Evolutionary conservation across 2,113 vertebrate species (phyloP).

Genomic region (Ailurus styani): DNA sequence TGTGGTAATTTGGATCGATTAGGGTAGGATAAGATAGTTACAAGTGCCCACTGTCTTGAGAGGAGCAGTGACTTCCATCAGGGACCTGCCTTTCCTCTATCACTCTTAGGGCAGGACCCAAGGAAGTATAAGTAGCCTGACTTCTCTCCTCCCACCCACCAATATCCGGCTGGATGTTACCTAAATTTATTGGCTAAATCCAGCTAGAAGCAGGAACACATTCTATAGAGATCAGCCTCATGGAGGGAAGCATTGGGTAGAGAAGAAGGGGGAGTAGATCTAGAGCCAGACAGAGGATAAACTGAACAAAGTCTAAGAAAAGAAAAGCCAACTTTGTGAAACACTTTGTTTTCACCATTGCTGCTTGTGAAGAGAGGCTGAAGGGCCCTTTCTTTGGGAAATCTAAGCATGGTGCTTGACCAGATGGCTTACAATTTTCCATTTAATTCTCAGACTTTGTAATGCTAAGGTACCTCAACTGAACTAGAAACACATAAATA

Average conservation of each 20-base stretch:
- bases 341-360: background rate
- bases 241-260: background rate
- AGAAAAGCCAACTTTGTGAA: background rate
- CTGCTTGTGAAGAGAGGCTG: background rate
- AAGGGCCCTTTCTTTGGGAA: background rate
- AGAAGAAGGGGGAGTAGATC: too few relatives aligned
- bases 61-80: background rate
- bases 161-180: background rate
- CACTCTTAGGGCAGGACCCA: background rate
- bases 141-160: background rate
- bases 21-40: background rate
- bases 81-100: fast-evolving
- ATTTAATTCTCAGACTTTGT: background rate
- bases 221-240: fast-evolving
- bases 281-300: background rate
- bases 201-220: background rate
- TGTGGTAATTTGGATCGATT: background rate
- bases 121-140: background rate
- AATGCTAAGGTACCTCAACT: background rate
- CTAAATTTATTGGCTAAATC: background rate
- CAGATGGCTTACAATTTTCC: background rate
- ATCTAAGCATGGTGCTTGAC: background rate
- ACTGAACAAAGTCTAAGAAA: background rate
- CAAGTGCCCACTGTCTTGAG: background rate
- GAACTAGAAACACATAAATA: background rate